Evolutionary conservation across 2,113 vertebrate species (phyloP), one percentile per base, ranked within the genome.

Genomic region (Siniperca knerii): DNA sequence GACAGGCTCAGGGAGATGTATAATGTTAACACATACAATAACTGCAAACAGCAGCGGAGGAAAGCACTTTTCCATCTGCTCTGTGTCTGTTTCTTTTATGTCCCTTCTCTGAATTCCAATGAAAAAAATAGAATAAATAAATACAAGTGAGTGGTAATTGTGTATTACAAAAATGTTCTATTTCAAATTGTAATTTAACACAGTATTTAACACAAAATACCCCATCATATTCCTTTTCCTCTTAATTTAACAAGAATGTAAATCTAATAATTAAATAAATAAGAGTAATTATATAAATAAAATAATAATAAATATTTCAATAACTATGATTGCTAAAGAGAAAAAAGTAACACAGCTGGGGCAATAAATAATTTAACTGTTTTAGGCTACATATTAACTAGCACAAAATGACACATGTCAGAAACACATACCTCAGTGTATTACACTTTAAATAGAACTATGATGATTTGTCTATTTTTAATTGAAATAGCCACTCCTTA

Each of bases 61-160:
- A 74, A 54, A 87, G 15, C 58, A n/a, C 77, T 77, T 85, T 85
- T 71, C 76, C 85, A 87, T 85, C 77, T 91, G 86, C 58, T 78
- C 75, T 65, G 61, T 58, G 33, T 82, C 79, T 62, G 33, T 81
- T 88, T 76, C 64, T 65, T 69, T 23, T 75, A 29, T 37, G 65
- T 46, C 50, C 20, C 25, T 37, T 77, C 33, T 62, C 20, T 77
- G 37, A 87, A 68, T 50, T 33, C 13, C 54, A 86, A 54, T 70
- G 46, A 77, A 65, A 74, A 52, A 54, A 55, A 20, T 23, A 23
- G 15, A 48, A 35, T 33, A 68, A 25, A 57, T 29, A 9, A 37
- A 66, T 8, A 25, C 29, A 20, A 69, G 2, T 23, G 10, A 20
- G 8, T 16, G 55, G 18, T 48, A 50, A 44, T 58, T 76, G 20